Evolutionary conservation across 2,797 vertebrate species (phyloP), one percentile per base, ranked within the genome.

Genomic region (Malacoctenus gilli): DNA sequence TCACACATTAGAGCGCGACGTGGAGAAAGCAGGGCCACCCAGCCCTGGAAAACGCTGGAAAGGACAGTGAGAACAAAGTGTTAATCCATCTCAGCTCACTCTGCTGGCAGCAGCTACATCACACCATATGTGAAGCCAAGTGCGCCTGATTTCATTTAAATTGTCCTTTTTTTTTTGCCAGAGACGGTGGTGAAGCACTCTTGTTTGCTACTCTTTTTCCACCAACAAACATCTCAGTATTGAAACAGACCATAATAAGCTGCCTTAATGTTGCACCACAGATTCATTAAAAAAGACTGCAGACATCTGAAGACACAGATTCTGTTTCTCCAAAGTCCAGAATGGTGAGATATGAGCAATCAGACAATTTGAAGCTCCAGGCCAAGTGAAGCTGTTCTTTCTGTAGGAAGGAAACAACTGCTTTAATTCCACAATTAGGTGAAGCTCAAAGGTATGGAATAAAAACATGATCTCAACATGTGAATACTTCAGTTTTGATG

Each of bases 61-160:
- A 15, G 16, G 14, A 65, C 18, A 48, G 31, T 12, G 31, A 46
- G 59, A 70, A 28, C n/a, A 54, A 53, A 44, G 21, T 55, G 59
- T 41, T 58, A 64, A 69, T 79, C 39, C 41, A 38, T 51, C 37
- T 76, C 59, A 60, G 44, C 42, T 52, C 48, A 31, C 10, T 38
- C 5, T 32, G 25, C 38, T 75, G 68, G 61, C 68, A 74, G 46
- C 43, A 25, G 32, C 50, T 49, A 51, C 31, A 59, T 32, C 20
- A 64, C 35, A 36, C 23, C 47, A 64, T 49, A 43, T 62, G 49
- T 47, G 42, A 44, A 44, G 32, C 48, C 56, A 71, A 49, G 30
- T 59, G 40, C 16, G 32, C 39, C 22, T 19, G 20, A 58, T 60
- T 51, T 57, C 0, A 34, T 30, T 64, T 49, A n/a, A n/a, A n/a